phyloP scores from a whole-genome alignment of 2,797 vertebrate genomes.

The Cirrhinus molitorella region DNA sequence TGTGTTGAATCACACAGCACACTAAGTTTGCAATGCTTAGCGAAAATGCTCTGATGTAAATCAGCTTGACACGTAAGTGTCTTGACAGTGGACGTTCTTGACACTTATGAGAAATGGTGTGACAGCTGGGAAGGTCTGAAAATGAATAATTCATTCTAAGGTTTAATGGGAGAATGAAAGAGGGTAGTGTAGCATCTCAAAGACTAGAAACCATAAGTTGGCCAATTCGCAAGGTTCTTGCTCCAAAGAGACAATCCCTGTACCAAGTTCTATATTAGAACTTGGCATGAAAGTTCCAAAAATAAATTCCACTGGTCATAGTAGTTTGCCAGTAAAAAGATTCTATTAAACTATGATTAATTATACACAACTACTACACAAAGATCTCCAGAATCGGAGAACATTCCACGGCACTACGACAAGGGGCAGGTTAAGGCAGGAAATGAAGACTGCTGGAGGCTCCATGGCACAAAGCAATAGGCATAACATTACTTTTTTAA shows the following conservation, averaged over 20 bases:
- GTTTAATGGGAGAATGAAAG: background rate
- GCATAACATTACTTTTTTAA: background rate
- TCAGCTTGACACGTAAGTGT: background rate
- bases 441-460: slow-evolving; percentile 4
- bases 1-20: background rate
- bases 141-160: background rate
- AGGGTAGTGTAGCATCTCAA: background rate
- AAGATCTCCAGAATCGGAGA: background rate
- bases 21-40: background rate
- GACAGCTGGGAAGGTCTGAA: background rate
- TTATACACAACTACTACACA: background rate
- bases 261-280: background rate
- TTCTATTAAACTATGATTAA: background rate
- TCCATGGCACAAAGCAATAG: slow-evolving; percentile 1
- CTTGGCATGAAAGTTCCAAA: background rate
- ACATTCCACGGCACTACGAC: slow-evolving; percentile 29
- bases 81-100: background rate
- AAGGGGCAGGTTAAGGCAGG: slow-evolving; percentile 41
- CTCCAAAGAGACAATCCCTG: background rate
- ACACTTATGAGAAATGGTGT: slow-evolving; percentile 5
- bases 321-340: background rate
- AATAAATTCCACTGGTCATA: background rate
- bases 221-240: background rate
- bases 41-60: slow-evolving; percentile 1
- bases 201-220: background rate